Conservation (phyloP, 1,140 invertebrate genomes). For the Dendrolimus kikuchii region DNA sequence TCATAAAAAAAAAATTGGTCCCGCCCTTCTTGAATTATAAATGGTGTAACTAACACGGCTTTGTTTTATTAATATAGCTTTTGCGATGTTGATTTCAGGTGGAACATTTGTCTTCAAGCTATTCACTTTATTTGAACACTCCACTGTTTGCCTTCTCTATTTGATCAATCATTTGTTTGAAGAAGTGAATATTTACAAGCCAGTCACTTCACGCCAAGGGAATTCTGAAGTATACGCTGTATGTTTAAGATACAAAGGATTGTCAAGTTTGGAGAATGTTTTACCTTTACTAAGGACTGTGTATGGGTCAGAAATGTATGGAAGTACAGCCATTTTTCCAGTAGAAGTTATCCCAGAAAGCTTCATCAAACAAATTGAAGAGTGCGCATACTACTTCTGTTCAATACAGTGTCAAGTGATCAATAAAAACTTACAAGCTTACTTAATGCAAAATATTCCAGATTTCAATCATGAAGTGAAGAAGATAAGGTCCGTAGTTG, state of each 20-base stretch:
- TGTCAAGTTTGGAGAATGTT: constrained; percentile 51
- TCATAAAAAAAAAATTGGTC: too few relatives aligned
- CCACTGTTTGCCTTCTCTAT: constrained; percentile 85
- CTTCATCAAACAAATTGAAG: constrained; percentile 80
- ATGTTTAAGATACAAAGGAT: constrained; percentile 78
- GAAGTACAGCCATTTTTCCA: constrained; percentile 74
- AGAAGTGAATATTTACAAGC: constrained; percentile 86
- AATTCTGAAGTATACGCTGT: constrained; percentile 96
- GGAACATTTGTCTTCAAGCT: constrained; percentile 93
- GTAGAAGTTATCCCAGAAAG: constrained; percentile 74
- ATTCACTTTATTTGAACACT: constrained; percentile 92
- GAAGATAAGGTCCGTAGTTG: constrained; percentile 60
- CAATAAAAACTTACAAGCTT: constrained; percentile 75
- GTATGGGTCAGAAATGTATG: constrained; percentile 64
- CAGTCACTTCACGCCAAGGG: constrained; percentile 91
- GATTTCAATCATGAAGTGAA: constrained; percentile 63
- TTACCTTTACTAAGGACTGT: constrained; percentile 64
- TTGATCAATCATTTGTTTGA: constrained; percentile 84
- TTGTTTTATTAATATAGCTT: constrained; percentile 4
- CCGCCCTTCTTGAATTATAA: too few relatives aligned
- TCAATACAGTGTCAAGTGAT: constrained; percentile 78
- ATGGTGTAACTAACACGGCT: too few relatives aligned
- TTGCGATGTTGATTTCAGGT: constrained; percentile 60
- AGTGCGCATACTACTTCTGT: constrained; percentile 78
- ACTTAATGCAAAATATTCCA: constrained; percentile 67